Evolutionary conservation across 2,888 invertebrate genomes (phyloP).

Genomic region (Taphrorychus bicolor): DNA sequence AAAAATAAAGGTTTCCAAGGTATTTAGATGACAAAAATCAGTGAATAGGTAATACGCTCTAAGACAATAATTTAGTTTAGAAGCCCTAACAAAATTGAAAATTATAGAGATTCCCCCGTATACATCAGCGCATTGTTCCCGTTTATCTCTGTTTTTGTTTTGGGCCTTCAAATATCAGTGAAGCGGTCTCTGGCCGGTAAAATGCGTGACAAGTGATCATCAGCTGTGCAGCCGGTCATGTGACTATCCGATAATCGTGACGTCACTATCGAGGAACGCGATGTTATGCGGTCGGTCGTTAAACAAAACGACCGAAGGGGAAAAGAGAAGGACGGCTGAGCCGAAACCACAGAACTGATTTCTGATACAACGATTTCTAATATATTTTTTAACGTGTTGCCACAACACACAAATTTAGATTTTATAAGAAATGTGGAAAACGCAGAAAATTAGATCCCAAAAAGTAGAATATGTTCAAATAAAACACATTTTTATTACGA

Average conservation of each 20-base stretch:
- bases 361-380: no score
- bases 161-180: background rate
- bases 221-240: slow-evolving; percentile 55
- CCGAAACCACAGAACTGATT: no score
- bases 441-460: no score
- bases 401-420: no score
- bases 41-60: no score
- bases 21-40: no score
- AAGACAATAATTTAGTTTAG: no score
- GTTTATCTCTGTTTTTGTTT: background rate
- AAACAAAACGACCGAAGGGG: slow-evolving; percentile 30
- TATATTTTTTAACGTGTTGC: no score
- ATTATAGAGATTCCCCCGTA: background rate
- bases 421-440: no score
- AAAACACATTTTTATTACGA: no score
- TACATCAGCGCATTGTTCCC: background rate
- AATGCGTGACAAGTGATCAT: slow-evolving; percentile 55
- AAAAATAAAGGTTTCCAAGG: no score
- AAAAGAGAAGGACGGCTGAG: background rate
- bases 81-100: background rate
- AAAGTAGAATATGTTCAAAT: no score
- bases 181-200: slow-evolving; percentile 8
- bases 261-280: slow-evolving; percentile 48
- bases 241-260: slow-evolving; percentile 49
- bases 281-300: slow-evolving; percentile 35